These are phyloP conservation scores for Empis livida DNA, from an alignment of 2,888 invertebrate genomes.

Conservation along the genomic window DNA sequence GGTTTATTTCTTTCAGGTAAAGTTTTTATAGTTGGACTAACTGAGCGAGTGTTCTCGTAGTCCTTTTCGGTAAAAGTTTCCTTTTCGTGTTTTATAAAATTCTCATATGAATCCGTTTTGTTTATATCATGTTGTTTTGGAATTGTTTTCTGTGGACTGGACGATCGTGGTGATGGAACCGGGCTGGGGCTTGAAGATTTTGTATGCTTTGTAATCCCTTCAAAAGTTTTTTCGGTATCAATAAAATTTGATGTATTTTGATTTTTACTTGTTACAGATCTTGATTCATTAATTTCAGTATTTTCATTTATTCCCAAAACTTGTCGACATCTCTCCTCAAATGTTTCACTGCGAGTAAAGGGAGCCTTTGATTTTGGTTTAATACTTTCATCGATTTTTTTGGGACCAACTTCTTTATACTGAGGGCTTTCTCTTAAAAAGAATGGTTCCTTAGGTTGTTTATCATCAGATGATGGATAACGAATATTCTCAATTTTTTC, in stretches of 20 bases:
- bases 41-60: not conserved
- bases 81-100: constrained; percentile 7
- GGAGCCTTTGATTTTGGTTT: constrained; percentile 42
- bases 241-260: constrained; percentile 10
- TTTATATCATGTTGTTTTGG: not conserved
- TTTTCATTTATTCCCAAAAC: constrained; percentile 47
- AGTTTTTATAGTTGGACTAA: constrained; percentile 16
- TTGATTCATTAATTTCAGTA: constrained; percentile 23
- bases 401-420: constrained; percentile 1
- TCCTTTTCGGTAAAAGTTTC: not conserved
- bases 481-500: not conserved
- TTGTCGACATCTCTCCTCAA: constrained; percentile 57
- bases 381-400: constrained; percentile 11
- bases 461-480: not conserved
- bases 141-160: not conserved
- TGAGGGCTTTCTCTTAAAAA: constrained; percentile 1
- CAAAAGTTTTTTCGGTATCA: constrained; percentile 9
- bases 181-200: constrained; percentile 1
- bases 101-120: constrained; percentile 12
- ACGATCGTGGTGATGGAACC: not conserved
- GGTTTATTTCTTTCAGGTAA: constrained; percentile 20
- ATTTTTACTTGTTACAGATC: constrained; percentile 14
- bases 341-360: constrained; percentile 52
- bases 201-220: not conserved
- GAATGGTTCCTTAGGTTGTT: not conserved